Conservation (phyloP, 2,888 invertebrate genomes). For the Gnatocerus cornutus region DNA sequence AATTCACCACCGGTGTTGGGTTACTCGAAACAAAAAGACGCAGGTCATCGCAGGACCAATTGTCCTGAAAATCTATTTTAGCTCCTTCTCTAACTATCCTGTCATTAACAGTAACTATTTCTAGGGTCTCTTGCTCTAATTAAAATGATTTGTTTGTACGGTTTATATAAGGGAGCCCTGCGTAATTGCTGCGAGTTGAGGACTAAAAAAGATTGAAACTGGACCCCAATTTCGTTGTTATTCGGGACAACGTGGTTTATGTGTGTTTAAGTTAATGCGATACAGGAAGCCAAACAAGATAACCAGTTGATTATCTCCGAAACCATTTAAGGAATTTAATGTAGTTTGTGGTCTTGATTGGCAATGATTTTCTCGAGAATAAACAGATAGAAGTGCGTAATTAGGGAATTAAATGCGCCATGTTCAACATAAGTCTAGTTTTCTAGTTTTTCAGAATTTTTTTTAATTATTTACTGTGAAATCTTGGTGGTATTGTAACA, state of each 20-base stretch:
- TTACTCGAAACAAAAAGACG: conserved; percentile 32
- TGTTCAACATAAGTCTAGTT: too few species aligned
- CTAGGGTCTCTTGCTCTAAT: conserved; percentile 48
- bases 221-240: conserved; percentile 27
- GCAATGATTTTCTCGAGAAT: conserved; percentile 6
- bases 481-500: too few species aligned
- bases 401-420: conserved; percentile 23
- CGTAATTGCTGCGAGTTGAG: conserved; percentile 29
- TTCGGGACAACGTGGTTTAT: conserved; percentile 22
- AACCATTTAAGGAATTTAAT: conserved; percentile 40
- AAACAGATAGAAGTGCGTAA: conserved; percentile 3
- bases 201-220: conserved; percentile 3
- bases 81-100: background rate
- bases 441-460: too few species aligned
- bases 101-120: conserved; percentile 1
- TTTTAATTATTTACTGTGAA: too few species aligned
- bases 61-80: too few species aligned
- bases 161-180: conserved; percentile 14
- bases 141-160: conserved; percentile 54
- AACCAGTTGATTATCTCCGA: conserved; percentile 45
- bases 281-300: conserved; percentile 37
- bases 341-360: conserved; percentile 24
- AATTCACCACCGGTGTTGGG: conserved; percentile 36
- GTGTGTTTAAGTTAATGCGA: conserved; percentile 43
- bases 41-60: background rate